Conservation (phyloP, 2,113 vertebrate species). For the Sciurus niger region DNA sequence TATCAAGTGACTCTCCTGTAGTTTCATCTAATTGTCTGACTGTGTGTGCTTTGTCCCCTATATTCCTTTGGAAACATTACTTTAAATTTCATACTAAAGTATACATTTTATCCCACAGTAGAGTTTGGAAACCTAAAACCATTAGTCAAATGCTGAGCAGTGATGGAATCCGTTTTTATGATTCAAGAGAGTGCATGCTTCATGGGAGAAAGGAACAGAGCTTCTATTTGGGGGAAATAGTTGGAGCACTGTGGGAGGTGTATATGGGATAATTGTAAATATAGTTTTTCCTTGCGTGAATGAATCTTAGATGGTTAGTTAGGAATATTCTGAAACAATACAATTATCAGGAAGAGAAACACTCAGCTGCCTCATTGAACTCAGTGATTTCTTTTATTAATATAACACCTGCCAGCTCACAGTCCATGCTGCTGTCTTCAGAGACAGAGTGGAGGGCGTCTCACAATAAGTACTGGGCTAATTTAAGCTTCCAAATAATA, state of each 20-base stretch:
- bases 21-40: background rate
- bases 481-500: constrained; percentile 30
- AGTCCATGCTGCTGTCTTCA: background rate
- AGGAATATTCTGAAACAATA: constrained; percentile 64
- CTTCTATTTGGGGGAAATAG: constrained; percentile 54
- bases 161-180: constrained; percentile 41
- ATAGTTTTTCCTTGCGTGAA: constrained; percentile 58
- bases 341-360: constrained; percentile 52
- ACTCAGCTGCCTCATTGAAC: constrained; percentile 62
- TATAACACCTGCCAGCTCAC: constrained; percentile 59
- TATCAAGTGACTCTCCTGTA: background rate
- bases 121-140: constrained; percentile 48
- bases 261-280: constrained; percentile 68
- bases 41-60: constrained; percentile 8
- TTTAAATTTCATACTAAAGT: constrained; percentile 54
- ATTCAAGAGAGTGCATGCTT: constrained; percentile 34
- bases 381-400: constrained; percentile 73
- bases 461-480: background rate
- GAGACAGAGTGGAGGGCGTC: constrained; percentile 3
- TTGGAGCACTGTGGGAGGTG: background rate
- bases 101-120: constrained; percentile 24
- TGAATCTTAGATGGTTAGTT: constrained; percentile 68
- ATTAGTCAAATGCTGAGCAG: constrained; percentile 3
- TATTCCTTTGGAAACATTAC: constrained; percentile 40
- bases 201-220: background rate